Conservation (phyloP, 1,140 invertebrate species). For the Coelopa frigida region DNA sequence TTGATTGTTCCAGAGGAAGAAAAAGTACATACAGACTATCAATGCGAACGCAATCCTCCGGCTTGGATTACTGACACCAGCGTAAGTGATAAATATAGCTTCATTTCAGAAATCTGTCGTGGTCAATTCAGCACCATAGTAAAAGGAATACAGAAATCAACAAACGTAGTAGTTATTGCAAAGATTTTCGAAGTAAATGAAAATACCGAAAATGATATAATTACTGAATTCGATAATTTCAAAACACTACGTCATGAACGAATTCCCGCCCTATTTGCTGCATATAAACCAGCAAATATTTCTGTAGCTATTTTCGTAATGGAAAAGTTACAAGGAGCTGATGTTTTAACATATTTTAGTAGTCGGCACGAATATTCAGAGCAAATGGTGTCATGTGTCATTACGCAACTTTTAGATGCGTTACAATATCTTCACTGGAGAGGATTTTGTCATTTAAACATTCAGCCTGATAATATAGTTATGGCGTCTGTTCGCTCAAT, state of each 20-base stretch:
- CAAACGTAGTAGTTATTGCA: slow-evolving; percentile 64
- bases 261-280: slow-evolving; percentile 66
- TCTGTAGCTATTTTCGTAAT: slow-evolving; percentile 66
- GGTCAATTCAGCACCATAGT: slow-evolving; percentile 79
- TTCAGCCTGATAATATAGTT: slow-evolving; percentile 96
- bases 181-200: slow-evolving; percentile 69
- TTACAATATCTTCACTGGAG: slow-evolving; percentile 90
- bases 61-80: slow-evolving; percentile 61
- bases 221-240: slow-evolving; percentile 75
- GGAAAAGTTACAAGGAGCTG: slow-evolving; percentile 86
- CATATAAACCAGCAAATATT: slow-evolving; percentile 60
- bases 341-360: slow-evolving; percentile 80
- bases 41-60: slow-evolving; percentile 63
- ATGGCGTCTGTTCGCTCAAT: slow-evolving; percentile 80
- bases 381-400: slow-evolving; percentile 77
- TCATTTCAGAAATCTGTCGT: slow-evolving; percentile 74
- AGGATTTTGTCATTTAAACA: slow-evolving; percentile 83
- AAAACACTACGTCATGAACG: slow-evolving; percentile 75
- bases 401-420: slow-evolving; percentile 77
- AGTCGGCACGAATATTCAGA: slow-evolving; percentile 83
- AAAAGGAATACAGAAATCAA: slow-evolving; percentile 70
- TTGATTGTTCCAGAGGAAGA: slow-evolving; percentile 60
- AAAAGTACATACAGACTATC: slow-evolving; percentile 60
- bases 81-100: slow-evolving; percentile 67
- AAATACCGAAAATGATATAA: slow-evolving; percentile 58